phyloP scores from a whole-genome alignment of 2,113 vertebrate genomes.

The Neolamprologus variostigma region DNA sequence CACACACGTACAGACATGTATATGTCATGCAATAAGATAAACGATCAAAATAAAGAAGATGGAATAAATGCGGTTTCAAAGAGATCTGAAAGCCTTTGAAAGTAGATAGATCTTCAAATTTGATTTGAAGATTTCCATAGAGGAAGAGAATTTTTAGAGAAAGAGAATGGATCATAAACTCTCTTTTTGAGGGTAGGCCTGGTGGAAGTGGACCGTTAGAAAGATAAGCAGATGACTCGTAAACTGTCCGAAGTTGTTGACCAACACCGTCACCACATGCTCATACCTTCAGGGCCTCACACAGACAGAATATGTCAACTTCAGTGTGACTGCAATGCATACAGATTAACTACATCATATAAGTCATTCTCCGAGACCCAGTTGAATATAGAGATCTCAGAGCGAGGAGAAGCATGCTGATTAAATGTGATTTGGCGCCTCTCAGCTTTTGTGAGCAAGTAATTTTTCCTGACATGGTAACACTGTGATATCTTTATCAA shows the following conservation, averaged over 20 bases:
- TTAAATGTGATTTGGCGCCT: conserved; percentile 15
- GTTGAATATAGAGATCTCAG: conserved; percentile 2
- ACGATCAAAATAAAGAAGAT: not conserved
- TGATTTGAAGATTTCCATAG: not conserved
- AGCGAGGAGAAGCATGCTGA: not conserved
- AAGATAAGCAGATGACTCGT: not conserved
- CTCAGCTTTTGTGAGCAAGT: not conserved
- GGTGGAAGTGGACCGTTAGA: not conserved
- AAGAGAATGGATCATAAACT: not conserved
- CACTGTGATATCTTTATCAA: conserved; percentile 17
- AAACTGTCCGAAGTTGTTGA: not conserved
- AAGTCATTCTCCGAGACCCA: not conserved
- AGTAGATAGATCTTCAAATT: not conserved
- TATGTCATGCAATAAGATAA: not conserved
- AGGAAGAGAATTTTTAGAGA: not conserved
- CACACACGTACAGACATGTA: not conserved
- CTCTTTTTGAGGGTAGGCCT: not conserved
- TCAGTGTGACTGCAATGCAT: not conserved
- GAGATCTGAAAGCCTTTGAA: not conserved
- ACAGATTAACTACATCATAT: not conserved
- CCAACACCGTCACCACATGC: not conserved
- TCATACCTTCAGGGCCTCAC: not conserved
- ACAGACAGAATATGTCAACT: not conserved
- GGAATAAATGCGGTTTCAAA: accelerated
- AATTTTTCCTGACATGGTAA: not conserved